phyloP scores from a whole-genome alignment of 2,888 invertebrate species.

The Pseudoips prasinana region DNA sequence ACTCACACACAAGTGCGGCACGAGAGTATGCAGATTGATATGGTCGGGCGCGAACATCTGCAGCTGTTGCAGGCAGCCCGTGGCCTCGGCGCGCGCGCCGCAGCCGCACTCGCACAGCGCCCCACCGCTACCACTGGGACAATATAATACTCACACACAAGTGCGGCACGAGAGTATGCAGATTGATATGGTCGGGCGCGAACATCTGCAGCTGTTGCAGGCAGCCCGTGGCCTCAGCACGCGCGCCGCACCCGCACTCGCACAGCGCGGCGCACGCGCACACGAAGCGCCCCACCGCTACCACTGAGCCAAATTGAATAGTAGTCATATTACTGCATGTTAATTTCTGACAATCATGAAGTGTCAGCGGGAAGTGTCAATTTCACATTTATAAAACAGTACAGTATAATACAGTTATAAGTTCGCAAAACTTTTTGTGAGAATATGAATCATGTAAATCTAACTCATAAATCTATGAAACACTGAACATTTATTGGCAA shows the following conservation, averaged over 20 bases:
- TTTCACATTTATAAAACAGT: too few relatives aligned
- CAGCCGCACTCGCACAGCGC: constrained; percentile 93
- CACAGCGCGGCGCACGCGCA: constrained; percentile 97
- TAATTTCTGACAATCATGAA: background rate
- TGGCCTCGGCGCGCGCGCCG: constrained; percentile 97
- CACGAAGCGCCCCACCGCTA: constrained; percentile 84
- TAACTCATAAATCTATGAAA: too few relatives aligned
- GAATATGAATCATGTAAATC: too few relatives aligned
- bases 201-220: constrained; percentile 99
- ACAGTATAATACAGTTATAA: too few relatives aligned
- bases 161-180: constrained; percentile 95
- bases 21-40: constrained; percentile 95
- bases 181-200: constrained; percentile 96
- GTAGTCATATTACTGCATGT: background rate
- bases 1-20: constrained; percentile 95
- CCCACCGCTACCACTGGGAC: too few relatives aligned
- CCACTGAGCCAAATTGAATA: constrained; percentile 37
- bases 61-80: constrained; percentile 97
- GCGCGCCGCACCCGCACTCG: constrained; percentile 94
- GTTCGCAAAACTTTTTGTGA: too few relatives aligned
- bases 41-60: constrained; percentile 98
- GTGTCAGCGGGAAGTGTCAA: too few relatives aligned
- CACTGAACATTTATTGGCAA: too few relatives aligned
- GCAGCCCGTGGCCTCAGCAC: constrained; percentile 97
- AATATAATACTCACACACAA: constrained; percentile 91